Evolutionary conservation across 1,140 invertebrate genomes (phyloP), one percentile per base, ranked within the genome.

Genomic region (Thaumetopoea pityocampa): DNA sequence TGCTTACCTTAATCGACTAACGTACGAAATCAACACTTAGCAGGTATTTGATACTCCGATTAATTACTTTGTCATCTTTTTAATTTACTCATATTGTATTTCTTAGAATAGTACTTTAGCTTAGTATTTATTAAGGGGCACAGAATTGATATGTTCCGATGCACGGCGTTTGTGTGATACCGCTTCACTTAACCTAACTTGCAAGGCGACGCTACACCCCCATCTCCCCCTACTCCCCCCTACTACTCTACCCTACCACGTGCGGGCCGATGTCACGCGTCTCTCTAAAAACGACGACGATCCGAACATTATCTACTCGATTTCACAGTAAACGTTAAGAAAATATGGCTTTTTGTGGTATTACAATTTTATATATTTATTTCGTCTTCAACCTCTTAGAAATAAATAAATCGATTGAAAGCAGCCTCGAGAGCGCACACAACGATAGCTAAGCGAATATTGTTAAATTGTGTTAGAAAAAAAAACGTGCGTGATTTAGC

Each of bases 61-160:
- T 73, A 71, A 72, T 80, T 83, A 79, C 57, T 77, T 57, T 67
- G n/a, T n/a, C n/a, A n/a, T n/a, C n/a, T 67, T 60, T 83, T 83
- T 72, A 72, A 67, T 72, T 73, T 81, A 82, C 74, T 67, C 71
- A 81, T 84, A 85, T 45, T 80, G 76, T 81, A 81, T 84, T 67
- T 84, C 77, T 78, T 81, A 81, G 59, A 70, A 71, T 82, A 79
- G 62, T 77, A 72, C 63, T 46, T 79, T 78, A 81, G 71, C 67
- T 81, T 81, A 69, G n/a, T n/a, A 70, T 77, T 81, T 79, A 79
- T 73, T 85, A 85, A 86, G 85, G 85, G 85, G 85, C 85, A 86
- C 85, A 86, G 83, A 84, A 79, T 85, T 86, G 85, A 86, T 86
- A 86, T 86, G 85, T 86, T 85, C 80, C 83, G 83, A 85, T 85